Conservation (phyloP, 2,888 invertebrate species). For the Augiades crinisus region DNA sequence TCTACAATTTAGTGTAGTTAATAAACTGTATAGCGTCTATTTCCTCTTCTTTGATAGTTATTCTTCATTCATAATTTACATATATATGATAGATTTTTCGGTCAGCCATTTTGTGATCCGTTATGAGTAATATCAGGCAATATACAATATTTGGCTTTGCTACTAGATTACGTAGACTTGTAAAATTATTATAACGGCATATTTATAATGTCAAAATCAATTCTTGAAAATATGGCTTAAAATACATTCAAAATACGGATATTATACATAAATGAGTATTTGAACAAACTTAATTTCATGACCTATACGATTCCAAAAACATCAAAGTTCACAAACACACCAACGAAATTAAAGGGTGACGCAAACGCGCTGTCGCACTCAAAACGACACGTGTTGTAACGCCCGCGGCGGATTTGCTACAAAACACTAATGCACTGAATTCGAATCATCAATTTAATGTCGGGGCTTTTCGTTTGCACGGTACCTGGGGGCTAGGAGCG, state of each 20-base stretch:
- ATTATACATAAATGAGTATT: not conserved
- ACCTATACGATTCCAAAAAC: slow-evolving; percentile 15
- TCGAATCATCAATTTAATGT: slow-evolving; percentile 29
- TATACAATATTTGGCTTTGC: too few relatives aligned
- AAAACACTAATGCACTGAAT: slow-evolving; percentile 30
- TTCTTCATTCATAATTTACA: not conserved
- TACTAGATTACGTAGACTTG: too few relatives aligned
- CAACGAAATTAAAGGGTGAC: slow-evolving; percentile 23
- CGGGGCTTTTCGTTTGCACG: slow-evolving; percentile 16
- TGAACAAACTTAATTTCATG: slow-evolving; percentile 12
- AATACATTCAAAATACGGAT: not conserved
- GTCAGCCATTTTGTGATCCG: not conserved
- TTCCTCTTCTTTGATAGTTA: not conserved
- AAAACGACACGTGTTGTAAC: slow-evolving; percentile 34
- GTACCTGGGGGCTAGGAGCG: slow-evolving; percentile 16
- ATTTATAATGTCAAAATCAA: too few relatives aligned
- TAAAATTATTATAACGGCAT: too few relatives aligned
- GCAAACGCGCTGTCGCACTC: slow-evolving; percentile 27
- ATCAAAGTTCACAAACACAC: slow-evolving; percentile 30
- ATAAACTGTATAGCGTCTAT: not conserved
- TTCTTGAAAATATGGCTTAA: not conserved
- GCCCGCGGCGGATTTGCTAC: slow-evolving; percentile 28
- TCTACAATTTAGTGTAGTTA: not conserved
- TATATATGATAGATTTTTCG: not conserved
- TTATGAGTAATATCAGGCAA: not conserved